Evolutionary conservation across 2,888 invertebrate species (phyloP).

Genomic region (Lasioglossum morio): DNA sequence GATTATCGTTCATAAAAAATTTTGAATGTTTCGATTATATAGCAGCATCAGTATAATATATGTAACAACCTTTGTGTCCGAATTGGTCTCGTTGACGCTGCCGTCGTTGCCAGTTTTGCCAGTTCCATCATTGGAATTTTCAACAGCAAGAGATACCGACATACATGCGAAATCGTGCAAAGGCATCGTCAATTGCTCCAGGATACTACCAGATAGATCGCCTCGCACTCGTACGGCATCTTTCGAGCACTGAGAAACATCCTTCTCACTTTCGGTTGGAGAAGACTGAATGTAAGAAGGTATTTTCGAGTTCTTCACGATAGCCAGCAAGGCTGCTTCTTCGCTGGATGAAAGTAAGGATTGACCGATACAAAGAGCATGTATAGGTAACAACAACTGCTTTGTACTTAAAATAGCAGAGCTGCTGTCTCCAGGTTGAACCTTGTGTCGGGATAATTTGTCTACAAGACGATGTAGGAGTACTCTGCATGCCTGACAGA

Average conservation of each 20-base stretch:
- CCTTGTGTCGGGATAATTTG: constrained; percentile 82
- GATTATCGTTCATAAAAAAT: neutral
- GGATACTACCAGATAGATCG: constrained; percentile 90
- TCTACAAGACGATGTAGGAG: constrained; percentile 88
- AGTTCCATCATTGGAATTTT: constrained; percentile 84
- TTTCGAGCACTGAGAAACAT: constrained; percentile 85
- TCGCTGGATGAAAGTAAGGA: constrained; percentile 91
- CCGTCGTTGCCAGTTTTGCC: constrained; percentile 84
- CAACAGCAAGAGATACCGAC: constrained; percentile 82
- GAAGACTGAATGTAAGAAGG: constrained; percentile 85
- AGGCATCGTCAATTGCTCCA: constrained; percentile 90
- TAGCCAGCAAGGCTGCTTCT: constrained; percentile 90
- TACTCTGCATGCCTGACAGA: constrained; percentile 89
- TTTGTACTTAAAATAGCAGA: constrained; percentile 84
- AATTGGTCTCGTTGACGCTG: constrained; percentile 80
- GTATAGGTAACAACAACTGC: constrained; percentile 88
- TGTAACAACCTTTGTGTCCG: constrained; percentile 85
- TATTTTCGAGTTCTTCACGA: constrained; percentile 90
- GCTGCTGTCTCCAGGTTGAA: constrained; percentile 77
- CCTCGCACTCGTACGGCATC: constrained; percentile 87
- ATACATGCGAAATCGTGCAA: constrained; percentile 86
- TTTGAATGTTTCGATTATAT: neutral
- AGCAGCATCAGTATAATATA: neutral
- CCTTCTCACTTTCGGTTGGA: constrained; percentile 86
- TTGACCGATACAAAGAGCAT: constrained; percentile 90